Base-by-base conservation (phyloP, 1,140 invertebrate species). In the Asbolus verrucosus region DNA sequence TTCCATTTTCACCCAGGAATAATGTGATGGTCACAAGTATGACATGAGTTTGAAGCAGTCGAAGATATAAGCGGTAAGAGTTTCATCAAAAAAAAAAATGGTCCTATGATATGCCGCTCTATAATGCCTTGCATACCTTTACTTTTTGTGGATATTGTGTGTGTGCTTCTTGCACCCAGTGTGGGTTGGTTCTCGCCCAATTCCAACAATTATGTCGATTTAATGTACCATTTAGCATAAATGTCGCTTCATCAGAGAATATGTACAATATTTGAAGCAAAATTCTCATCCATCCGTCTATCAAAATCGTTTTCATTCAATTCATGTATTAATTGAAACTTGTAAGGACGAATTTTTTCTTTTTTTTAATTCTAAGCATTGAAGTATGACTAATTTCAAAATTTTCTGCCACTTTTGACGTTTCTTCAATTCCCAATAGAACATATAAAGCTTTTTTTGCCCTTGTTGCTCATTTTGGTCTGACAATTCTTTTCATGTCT, bases 101-200 rank as follows among this genome's bases (percentile, higher is more conserved):
- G 54, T 60, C 54, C 54, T 60, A 60, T 31, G 27, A 60, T 60
- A 19, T 24, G 27, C 18, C 27, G 11, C 24, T 19, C 54, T 27
- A 60, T 27, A 60, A 60, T 60, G 24, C 54, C 54, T 27, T 19
- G 15, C 54, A 27, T 14, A 27, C 54, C 18, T 60, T 60, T 60
- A 60, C 1, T 11, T 50, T 50, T 50, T 19, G 43, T 0, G 43
- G 1, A 50, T 14, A 50, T 19, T 50, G 43, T 50, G 43, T 61
- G 27, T 61, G 60, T 16, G 33, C 13, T 33, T 63, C 60, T 6
- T 36, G 27, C 27, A 63, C 15, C 60, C 60, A 63, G 15, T 67
- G 41, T 13, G 46, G 65, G 38, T 67, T 67, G 11, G 11, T 24
- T 63, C 30, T 21, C 16, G 65, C 27, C 65, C 43, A 67, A 38